phyloP scores from a whole-genome alignment of 2,113 vertebrate genomes.

The Cololabis saira region DNA sequence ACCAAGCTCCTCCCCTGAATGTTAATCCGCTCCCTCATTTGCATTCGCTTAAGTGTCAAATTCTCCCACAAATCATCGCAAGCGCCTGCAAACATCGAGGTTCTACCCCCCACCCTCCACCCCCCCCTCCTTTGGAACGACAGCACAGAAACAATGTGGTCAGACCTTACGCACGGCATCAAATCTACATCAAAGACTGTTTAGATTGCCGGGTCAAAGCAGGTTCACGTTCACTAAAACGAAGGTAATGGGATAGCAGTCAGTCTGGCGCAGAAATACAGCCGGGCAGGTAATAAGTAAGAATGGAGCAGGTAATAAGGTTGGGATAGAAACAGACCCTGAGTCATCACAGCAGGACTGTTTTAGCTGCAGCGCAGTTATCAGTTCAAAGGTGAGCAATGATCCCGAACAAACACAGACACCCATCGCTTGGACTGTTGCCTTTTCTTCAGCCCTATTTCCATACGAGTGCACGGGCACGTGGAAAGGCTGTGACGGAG shows the following conservation, averaged over 20 bases:
- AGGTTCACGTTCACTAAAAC: slow-evolving; percentile 68
- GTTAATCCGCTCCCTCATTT: slow-evolving; percentile 79
- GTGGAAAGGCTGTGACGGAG: slow-evolving; percentile 6
- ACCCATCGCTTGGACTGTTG: slow-evolving; percentile 19
- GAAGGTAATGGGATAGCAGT: slow-evolving; percentile 75
- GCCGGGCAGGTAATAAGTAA: slow-evolving; percentile 71
- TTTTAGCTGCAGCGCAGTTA: slow-evolving; percentile 58
- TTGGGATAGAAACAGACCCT: slow-evolving; percentile 62
- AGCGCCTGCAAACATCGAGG: slow-evolving; percentile 40
- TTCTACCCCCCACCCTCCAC: slow-evolving; percentile 11
- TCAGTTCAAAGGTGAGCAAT: slow-evolving; percentile 65
- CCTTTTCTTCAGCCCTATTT: slow-evolving; percentile 35
- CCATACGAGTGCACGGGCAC: slow-evolving; percentile 17
- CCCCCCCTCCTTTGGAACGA: slow-evolving; percentile 15
- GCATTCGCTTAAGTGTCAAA: slow-evolving; percentile 78
- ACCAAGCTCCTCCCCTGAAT: slow-evolving; percentile 82
- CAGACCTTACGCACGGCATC: slow-evolving; percentile 58
- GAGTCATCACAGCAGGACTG: slow-evolving; percentile 58
- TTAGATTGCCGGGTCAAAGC: slow-evolving; percentile 73
- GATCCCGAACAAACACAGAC: slow-evolving; percentile 50
- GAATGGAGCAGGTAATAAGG: slow-evolving; percentile 72
- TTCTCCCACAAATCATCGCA: slow-evolving; percentile 72
- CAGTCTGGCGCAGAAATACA: slow-evolving; percentile 55
- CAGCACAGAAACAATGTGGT: slow-evolving; percentile 70
- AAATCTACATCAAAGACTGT: slow-evolving; percentile 76